These are phyloP conservation scores for Sipha flava DNA, from an alignment of 1,140 invertebrate genomes.

Conservation along the genomic window DNA sequence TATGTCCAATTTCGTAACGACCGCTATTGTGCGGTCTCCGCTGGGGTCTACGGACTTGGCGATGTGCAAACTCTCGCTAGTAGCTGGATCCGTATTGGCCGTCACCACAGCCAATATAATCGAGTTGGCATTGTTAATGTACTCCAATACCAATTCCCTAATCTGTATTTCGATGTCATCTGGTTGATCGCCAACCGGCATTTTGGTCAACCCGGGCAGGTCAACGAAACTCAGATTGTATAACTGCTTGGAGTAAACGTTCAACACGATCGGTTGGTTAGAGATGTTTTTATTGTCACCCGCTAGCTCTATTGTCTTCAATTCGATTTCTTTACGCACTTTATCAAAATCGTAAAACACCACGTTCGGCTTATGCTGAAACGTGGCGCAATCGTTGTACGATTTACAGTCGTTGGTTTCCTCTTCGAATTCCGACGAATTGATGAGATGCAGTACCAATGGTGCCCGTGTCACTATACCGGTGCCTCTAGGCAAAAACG, in stretches of 20 bases:
- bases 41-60: constrained; percentile 91
- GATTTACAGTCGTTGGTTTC: constrained; percentile 43
- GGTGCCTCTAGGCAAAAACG: constrained; percentile 37
- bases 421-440: not conserved
- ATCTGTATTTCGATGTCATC: constrained; percentile 88
- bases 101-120: constrained; percentile 91
- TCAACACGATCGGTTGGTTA: constrained; percentile 59
- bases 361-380: constrained; percentile 59
- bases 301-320: constrained; percentile 60
- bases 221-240: constrained; percentile 91
- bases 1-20: constrained; percentile 66
- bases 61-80: constrained; percentile 89
- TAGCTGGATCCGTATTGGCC: constrained; percentile 91
- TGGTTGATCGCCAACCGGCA: constrained; percentile 92
- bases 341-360: constrained; percentile 59
- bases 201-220: constrained; percentile 89
- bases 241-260: constrained; percentile 61
- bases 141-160: constrained; percentile 85
- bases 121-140: constrained; percentile 84
- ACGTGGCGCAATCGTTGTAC: constrained; percentile 59
- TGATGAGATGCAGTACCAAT: constrained; percentile 34
- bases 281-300: constrained; percentile 64
- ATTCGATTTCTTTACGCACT: constrained; percentile 64
- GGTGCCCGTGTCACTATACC: constrained; percentile 37
- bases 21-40: constrained; percentile 66